Base-by-base conservation (phyloP, 2,113 vertebrate species). In the Pica pica region DNA sequence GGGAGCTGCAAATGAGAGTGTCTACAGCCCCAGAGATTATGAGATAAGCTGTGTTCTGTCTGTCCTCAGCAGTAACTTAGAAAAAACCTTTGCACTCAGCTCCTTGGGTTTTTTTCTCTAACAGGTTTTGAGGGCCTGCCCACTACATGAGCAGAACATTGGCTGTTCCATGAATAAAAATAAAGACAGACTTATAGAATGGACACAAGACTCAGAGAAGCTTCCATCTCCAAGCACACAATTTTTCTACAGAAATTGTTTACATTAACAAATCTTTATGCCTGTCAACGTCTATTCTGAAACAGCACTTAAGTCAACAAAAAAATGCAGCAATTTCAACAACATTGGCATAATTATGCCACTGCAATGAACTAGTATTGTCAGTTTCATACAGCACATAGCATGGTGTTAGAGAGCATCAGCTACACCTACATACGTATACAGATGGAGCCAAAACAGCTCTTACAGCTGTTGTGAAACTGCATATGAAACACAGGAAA, bases 1-100 rank as follows among this genome's bases (percentile, higher is more conserved):
- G 65, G 68, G 79, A 89, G 60, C 56, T 89, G 74, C 67, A 92
- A 91, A 92, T 15, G 13, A 93, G 52, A 82, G 31, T 35, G 59
- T 50, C 70, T 90, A 60, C 53, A 87, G 70, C 57, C 35, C 65
- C 22, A 23, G 28, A 50, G 89, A 96, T 94, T 68, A 89, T 13
- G 60, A 96, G 83, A 94, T 90, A 96, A 96, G 59, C 39, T 13
- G 44, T 21, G 42, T 28, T 89, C 78, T 80, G 41, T 41, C 50
- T 77, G 64, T 52, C 78, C 30, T 39, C 50, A 52, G 77, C 39
- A 90, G 56, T 50, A 89, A 89, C 49, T 95, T 59, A 20, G 17
- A 89, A 63, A 89, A 63, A 87, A 67, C 13, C 35, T 77, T 84
- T 73, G 27, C 42, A 71, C 39, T 81, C n/a, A 64, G 46, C 4